Evolutionary conservation across 2,797 vertebrate genomes (phyloP).

Genomic region (Limosa lapponica): DNA sequence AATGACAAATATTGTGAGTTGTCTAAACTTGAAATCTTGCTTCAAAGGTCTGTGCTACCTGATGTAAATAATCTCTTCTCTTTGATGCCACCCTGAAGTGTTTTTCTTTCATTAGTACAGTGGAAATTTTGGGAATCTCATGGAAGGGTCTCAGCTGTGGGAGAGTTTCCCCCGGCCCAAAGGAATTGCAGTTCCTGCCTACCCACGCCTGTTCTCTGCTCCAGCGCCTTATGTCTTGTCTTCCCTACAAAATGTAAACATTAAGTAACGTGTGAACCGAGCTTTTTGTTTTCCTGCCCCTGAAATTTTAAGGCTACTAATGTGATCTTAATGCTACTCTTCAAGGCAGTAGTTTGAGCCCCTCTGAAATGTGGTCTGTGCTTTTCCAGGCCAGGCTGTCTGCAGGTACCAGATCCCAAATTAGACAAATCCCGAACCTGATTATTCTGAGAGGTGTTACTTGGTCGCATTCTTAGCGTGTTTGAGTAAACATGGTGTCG

Average conservation of each 20-base stretch:
- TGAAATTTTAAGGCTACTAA: background rate
- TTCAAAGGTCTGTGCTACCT: background rate
- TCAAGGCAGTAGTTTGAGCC: background rate
- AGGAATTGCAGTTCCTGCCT: background rate
- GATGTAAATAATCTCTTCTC: background rate
- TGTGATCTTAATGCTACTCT: background rate
- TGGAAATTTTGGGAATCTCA: background rate
- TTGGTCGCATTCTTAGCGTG: fast-evolving
- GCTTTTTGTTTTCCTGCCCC: background rate
- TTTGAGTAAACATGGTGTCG: fast-evolving
- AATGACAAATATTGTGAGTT: background rate
- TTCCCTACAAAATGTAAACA: background rate
- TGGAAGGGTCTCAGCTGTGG: background rate
- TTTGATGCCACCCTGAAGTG: background rate
- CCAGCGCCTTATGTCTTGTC: background rate
- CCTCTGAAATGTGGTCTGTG: fast-evolving
- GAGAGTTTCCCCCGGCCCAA: background rate
- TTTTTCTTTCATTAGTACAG: background rate
- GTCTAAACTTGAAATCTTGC: background rate
- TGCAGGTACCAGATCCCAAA: background rate
- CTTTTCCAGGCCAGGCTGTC: background rate
- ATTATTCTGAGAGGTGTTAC: background rate
- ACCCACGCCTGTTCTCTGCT: background rate
- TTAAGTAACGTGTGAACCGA: fast-evolving
- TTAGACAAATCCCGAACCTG: background rate